A percentile compares a stretch with the other conserved stretches of the same genome.
These are phyloP conservation scores for Selene dorsalis DNA, from an alignment of 2,797 vertebrate species.

Conservation along the genomic window DNA sequence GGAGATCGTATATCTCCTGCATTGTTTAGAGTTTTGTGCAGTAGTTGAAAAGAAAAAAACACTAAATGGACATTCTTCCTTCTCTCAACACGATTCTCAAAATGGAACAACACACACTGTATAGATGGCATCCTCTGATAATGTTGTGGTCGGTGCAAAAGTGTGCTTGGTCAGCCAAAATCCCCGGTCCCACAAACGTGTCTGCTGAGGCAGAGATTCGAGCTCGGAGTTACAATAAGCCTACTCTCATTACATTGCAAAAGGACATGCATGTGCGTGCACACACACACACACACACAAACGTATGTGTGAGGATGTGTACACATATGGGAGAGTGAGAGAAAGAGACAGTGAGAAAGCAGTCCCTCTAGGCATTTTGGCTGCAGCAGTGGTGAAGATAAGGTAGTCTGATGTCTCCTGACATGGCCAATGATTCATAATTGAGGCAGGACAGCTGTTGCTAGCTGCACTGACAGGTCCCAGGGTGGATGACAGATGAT, in stretches of 20 bases:
- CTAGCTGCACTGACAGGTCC: slow-evolving; percentile 79
- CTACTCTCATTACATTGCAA: slow-evolving; percentile 62
- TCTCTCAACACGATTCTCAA: slow-evolving; percentile 39
- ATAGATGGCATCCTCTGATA: slow-evolving; percentile 67
- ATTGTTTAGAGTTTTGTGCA: slow-evolving; percentile 30
- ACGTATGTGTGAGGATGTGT: not conserved
- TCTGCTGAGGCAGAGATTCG: slow-evolving; percentile 69
- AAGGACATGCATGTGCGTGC: slow-evolving; percentile 9
- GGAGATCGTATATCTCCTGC: slow-evolving; percentile 31
- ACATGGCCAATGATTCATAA: slow-evolving; percentile 83
- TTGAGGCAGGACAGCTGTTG: slow-evolving; percentile 84
- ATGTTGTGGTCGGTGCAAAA: slow-evolving; percentile 64
- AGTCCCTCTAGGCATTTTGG: slow-evolving; percentile 72
- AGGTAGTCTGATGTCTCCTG: slow-evolving; percentile 80
- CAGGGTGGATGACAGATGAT: slow-evolving; percentile 81
- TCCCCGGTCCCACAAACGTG: slow-evolving; percentile 63
- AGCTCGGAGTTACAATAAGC: slow-evolving; percentile 62
- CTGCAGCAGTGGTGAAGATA: slow-evolving; percentile 74
- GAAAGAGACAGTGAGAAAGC: slow-evolving; percentile 47
- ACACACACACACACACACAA: not conserved
- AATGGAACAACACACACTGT: slow-evolving; percentile 58
- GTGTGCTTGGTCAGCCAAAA: slow-evolving; percentile 74
- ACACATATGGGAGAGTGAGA: slow-evolving; percentile 20
- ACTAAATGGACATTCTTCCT: slow-evolving; percentile 3
- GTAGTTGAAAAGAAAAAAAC: not conserved